These are phyloP conservation scores for Glaucidium brasilianum DNA, from an alignment of 2,113 vertebrate genomes.

Conservation along the genomic window DNA sequence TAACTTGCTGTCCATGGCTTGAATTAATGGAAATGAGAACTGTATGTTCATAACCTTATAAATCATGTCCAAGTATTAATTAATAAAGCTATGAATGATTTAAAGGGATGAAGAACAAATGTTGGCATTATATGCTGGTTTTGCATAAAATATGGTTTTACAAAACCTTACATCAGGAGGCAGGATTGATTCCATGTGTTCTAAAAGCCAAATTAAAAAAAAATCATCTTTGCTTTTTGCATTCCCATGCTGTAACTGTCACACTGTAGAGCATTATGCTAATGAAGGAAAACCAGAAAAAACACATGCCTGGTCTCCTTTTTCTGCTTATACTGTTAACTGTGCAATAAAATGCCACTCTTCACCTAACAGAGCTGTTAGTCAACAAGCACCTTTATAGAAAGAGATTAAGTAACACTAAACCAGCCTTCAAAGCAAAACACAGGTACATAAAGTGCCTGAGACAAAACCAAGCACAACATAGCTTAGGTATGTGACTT, in stretches of 20 bases:
- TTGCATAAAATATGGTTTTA: neutral
- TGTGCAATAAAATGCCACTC: neutral
- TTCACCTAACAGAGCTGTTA: neutral
- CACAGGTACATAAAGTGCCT: neutral
- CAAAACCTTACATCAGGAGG: neutral
- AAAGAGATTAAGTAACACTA: neutral
- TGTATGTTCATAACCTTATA: neutral
- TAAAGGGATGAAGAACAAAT: neutral
- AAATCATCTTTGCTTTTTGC: neutral
- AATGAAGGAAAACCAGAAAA: neutral
- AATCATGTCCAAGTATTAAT: neutral
- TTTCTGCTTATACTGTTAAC: neutral
- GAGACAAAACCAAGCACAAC: neutral
- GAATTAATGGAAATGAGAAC: constrained; percentile 25
- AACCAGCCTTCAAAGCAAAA: neutral
- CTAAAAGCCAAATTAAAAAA: neutral
- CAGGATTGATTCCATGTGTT: neutral
- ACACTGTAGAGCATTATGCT: neutral
- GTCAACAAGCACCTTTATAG: neutral
- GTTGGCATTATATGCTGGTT: neutral
- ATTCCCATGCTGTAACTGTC: neutral
- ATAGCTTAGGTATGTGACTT: neutral
- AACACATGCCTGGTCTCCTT: neutral
- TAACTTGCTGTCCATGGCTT: neutral
- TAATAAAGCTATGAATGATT: constrained; percentile 26